Evolutionary conservation across 2,888 invertebrate genomes (phyloP), one percentile per base, ranked within the genome.

Genomic region (Tetragnatha montana): DNA sequence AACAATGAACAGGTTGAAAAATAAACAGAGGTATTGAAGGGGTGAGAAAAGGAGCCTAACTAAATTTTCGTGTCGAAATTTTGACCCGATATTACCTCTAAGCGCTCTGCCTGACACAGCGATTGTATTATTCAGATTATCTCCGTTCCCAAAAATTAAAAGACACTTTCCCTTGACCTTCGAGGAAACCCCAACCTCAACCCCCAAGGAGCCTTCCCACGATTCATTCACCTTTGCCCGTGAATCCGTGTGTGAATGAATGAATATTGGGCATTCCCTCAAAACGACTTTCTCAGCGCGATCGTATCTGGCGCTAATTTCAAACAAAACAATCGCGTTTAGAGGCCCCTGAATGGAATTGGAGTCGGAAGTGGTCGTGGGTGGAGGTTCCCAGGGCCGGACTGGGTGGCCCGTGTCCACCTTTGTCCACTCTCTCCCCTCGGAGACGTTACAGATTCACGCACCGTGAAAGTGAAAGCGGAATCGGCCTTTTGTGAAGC

Each of bases 361-460:
- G 50, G 85, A 85, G 19, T 85, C 85, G 79, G 85, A 79, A 78
- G 85, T 79, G 84, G 80, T 75, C 60, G 70, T 21, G 50, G 17
- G n/a, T 69, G 68, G 8, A 17, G n/a, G 80, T 89, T 89, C 88
- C 88, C 88, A 89, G 73, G 73, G 74, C 51, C 70, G 74, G 74
- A 68, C 49, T 70, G 47, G 14, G 22, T 68, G 83, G 84, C 88
- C 88, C 80, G 80, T 89, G 88, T 84, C 88, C 84, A 73, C 68
- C 49, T 73, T 83, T 68, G 79, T 69, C 88, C 84, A 89, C 74
- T 80, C 68, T 22, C 82, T 60, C 51, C 50, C 60, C 60, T 17
- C 12, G 51, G 60, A 50, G 60, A 82, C 73, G 82, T 82, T 81
- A 82, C 60, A 71, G 50, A 82, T 82, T 60, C 82, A 82, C 17